Evolutionary conservation across 2,888 invertebrate species (phyloP).

Genomic region (Polydrusus pterygomalis): DNA sequence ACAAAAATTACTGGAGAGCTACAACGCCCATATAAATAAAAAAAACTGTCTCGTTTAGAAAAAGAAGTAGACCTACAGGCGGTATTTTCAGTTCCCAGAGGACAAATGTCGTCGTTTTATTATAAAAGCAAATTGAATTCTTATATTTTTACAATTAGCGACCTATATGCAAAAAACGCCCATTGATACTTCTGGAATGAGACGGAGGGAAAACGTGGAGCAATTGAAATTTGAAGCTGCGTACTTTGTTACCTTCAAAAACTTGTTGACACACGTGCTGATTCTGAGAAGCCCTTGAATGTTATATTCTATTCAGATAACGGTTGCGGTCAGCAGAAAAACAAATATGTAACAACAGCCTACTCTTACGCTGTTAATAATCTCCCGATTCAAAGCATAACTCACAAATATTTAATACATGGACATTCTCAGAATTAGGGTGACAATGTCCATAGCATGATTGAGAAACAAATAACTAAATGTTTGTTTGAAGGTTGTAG

Average conservation of each 20-base stretch:
- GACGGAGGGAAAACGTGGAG: constrained; percentile 10
- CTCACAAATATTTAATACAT: not conserved
- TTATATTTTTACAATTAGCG: constrained; percentile 50
- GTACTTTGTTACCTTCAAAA: not conserved
- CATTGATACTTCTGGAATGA: constrained; percentile 24
- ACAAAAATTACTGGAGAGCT: too few relatives aligned
- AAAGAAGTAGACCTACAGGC: too few relatives aligned
- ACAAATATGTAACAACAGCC: not conserved
- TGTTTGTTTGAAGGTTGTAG: too few relatives aligned
- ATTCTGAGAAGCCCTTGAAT: too few relatives aligned
- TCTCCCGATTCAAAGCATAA: not conserved
- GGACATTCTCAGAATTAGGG: too few relatives aligned
- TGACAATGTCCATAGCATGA: not conserved
- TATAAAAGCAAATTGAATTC: too few relatives aligned
- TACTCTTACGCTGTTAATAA: not conserved
- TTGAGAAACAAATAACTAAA: not conserved
- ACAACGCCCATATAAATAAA: too few relatives aligned
- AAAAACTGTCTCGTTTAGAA: too few relatives aligned
- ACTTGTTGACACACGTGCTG: not conserved
- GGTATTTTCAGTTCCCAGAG: too few relatives aligned
- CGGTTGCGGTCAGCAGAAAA: not conserved
- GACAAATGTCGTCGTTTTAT: too few relatives aligned
- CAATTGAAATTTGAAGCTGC: constrained; percentile 5
- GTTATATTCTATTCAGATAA: not conserved
- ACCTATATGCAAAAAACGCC: constrained; percentile 30